These are phyloP conservation scores for Taurulus bubalis DNA, from an alignment of 2,113 vertebrate genomes.

Conservation along the genomic window DNA sequence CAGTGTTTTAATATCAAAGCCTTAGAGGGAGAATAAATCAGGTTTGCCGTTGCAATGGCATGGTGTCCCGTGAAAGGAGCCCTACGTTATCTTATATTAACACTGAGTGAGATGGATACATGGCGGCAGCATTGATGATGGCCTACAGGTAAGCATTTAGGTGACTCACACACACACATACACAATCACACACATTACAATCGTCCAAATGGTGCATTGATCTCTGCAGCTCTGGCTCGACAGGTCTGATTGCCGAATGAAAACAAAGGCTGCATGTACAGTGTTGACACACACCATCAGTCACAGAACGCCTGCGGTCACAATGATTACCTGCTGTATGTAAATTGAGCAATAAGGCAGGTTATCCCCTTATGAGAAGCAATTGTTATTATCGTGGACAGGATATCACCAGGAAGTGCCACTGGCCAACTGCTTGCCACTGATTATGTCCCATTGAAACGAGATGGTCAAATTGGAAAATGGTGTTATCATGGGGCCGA, in stretches of 20 bases:
- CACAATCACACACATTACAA: conserved; percentile 45
- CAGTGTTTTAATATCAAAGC: conserved; percentile 69
- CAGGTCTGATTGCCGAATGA: conserved; percentile 68
- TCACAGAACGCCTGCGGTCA: conserved; percentile 69
- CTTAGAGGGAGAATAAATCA: conserved; percentile 52
- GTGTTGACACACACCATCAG: conserved; percentile 77
- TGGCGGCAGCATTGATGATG: conserved; percentile 58
- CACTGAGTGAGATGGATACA: conserved; percentile 60
- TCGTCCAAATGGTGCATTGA: conserved; percentile 64
- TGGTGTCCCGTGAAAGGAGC: conserved; percentile 32
- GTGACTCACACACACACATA: conserved; percentile 37
- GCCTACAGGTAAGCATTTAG: conserved; percentile 67
- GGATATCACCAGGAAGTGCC: conserved; percentile 55
- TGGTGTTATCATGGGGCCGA: conserved; percentile 34
- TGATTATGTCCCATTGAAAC: conserved; percentile 63
- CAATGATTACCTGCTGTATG: conserved; percentile 75
- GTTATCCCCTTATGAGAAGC: conserved; percentile 65
- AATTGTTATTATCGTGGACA: conserved; percentile 66
- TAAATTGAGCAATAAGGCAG: conserved; percentile 77
- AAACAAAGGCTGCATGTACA: conserved; percentile 73
- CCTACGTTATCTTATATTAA: too few species aligned
- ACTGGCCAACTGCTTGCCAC: conserved; percentile 63
- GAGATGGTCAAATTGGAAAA: conserved; percentile 68
- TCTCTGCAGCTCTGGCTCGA: conserved; percentile 58
- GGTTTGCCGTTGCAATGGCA: conserved; percentile 44